phyloP scores from a whole-genome alignment of 2,888 invertebrate species.

The Entomobrya proxima region DNA sequence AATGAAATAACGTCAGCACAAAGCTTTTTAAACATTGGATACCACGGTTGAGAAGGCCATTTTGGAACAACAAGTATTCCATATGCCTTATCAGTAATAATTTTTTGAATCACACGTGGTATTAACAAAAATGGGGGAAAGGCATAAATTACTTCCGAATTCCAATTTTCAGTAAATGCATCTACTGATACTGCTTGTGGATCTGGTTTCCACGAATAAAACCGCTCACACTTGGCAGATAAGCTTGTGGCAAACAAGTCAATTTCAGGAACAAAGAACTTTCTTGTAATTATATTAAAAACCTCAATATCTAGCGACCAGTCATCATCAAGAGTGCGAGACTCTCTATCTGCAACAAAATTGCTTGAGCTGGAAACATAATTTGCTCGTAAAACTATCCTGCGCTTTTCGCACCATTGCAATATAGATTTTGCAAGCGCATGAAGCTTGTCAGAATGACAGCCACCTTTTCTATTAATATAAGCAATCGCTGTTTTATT shows the following conservation, averaged over 20 bases:
- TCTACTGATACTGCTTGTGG: constrained; percentile 37
- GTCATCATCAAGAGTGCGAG: not conserved
- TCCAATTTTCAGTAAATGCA: constrained; percentile 60
- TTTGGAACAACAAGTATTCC: constrained; percentile 14
- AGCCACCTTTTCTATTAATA: not conserved
- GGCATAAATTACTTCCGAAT: constrained; percentile 25
- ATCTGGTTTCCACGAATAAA: constrained; percentile 52
- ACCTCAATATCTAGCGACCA: not conserved
- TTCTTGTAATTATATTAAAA: not conserved
- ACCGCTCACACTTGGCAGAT: constrained; percentile 45
- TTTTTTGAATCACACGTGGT: not conserved
- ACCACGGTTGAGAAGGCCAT: constrained; percentile 27
- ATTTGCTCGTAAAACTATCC: not conserved
- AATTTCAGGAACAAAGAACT: constrained; percentile 41
- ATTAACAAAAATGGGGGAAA: constrained; percentile 50
- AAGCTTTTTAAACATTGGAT: not conserved
- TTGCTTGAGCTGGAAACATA: constrained; percentile 10
- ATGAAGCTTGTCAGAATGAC: not conserved
- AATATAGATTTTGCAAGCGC: not conserved
- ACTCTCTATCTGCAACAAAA: constrained; percentile 1
- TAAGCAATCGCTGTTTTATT: not conserved
- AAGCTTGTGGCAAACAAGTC: constrained; percentile 59
- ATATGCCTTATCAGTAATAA: not conserved
- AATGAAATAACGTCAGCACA: not conserved
- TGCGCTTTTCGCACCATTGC: constrained; percentile 10